Evolutionary conservation across 1,140 invertebrate genomes (phyloP).

Genomic region (Trissolcus basalis): DNA sequence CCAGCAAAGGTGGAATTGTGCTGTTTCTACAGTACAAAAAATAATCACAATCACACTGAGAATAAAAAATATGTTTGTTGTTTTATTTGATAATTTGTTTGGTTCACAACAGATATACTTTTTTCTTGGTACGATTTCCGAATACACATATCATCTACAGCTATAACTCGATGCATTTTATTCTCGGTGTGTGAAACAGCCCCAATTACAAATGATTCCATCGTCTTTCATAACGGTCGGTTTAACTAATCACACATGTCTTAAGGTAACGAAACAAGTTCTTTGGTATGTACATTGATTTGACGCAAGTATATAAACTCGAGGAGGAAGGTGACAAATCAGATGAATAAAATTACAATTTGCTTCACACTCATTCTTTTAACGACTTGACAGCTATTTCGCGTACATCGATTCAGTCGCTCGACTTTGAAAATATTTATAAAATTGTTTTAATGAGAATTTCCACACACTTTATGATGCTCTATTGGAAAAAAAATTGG

Average conservation of each 20-base stretch:
- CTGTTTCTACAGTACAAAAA: slow-evolving; percentile 33
- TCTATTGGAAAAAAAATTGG: no score
- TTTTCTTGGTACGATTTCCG: no score
- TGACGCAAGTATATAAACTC: slow-evolving; percentile 13
- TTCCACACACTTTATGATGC: background rate
- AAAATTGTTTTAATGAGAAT: slow-evolving; percentile 7
- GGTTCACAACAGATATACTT: no score
- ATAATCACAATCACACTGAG: slow-evolving; percentile 40
- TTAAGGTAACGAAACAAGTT: slow-evolving; percentile 15
- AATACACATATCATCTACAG: slow-evolving; percentile 17
- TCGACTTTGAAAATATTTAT: slow-evolving; percentile 22
- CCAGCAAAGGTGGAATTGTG: slow-evolving; percentile 48
- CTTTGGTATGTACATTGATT: slow-evolving; percentile 28
- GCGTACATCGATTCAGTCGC: slow-evolving; percentile 10
- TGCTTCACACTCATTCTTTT: background rate
- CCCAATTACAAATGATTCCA: slow-evolving; percentile 16
- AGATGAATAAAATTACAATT: background rate
- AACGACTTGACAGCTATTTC: slow-evolving; percentile 5
- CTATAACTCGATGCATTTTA: slow-evolving; percentile 10
- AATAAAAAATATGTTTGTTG: slow-evolving; percentile 8
- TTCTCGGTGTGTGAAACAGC: slow-evolving; percentile 41
- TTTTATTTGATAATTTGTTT: no score
- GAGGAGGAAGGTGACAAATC: background rate
- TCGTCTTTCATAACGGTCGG: slow-evolving; percentile 9
- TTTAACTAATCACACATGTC: slow-evolving; percentile 12